These are phyloP conservation scores for Amyelois transitella DNA, from an alignment of 1,140 invertebrate genomes.

Conservation along the genomic window DNA sequence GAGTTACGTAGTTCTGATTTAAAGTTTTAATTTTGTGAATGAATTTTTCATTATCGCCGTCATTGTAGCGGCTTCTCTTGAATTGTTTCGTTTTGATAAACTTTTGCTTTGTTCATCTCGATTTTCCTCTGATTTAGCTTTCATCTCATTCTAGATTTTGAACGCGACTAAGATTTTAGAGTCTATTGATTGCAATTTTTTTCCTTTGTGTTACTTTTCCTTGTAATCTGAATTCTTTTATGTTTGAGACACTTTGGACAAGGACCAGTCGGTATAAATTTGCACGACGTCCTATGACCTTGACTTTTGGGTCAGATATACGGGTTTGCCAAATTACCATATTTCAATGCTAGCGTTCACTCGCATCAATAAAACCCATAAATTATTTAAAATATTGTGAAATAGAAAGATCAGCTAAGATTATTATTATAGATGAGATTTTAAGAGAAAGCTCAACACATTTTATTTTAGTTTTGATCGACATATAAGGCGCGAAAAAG, in stretches of 20 bases:
- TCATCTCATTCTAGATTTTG: neutral
- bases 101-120: neutral
- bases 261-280: neutral
- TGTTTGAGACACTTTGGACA: neutral
- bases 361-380: too few species aligned
- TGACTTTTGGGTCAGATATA: neutral
- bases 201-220: neutral
- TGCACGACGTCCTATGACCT: neutral
- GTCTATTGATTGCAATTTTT: neutral
- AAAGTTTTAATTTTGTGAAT: conserved; percentile 3
- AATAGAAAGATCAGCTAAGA: too few species aligned
- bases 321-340: neutral
- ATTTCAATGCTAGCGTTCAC: too few species aligned
- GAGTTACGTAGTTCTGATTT: neutral
- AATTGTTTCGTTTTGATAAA: neutral
- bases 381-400: too few species aligned
- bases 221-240: neutral
- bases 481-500: too few species aligned
- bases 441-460: too few species aligned
- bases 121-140: neutral
- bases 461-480: too few species aligned
- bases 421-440: too few species aligned
- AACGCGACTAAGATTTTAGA: neutral
- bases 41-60: neutral
- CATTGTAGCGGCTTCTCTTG: neutral